Base-by-base conservation (phyloP, 2,797 vertebrate genomes). In the Gobionotothen gibberifrons region DNA sequence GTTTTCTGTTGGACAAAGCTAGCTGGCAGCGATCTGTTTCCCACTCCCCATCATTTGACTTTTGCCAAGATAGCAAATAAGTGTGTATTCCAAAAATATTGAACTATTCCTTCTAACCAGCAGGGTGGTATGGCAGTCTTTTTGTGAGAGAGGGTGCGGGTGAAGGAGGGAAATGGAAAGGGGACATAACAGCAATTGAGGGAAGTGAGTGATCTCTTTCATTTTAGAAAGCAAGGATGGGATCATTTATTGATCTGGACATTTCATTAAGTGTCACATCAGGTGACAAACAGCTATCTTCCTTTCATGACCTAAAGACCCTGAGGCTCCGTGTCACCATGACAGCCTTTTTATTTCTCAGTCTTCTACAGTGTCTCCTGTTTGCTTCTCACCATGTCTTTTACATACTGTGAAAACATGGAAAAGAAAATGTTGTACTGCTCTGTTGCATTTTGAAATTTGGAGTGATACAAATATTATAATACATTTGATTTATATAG, bases 191-290 rank as follows among this genome's bases (percentile, higher is more conserved):
- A 47, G 75, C 78, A 59, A 74, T 74, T 21, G 76, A 83, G 32
- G 46, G 66, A 83, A 74, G 85, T 94, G 93, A 94, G 89, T 87
- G 93, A 94, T 95, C 83, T 86, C 77, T 85, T 93, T 94, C 91
- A 94, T 94, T 93, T 93, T 86, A 83, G 46, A 76, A 82, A 76
- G 87, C 88, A 87, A 76, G 77, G 85, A 92, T 88, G 84, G 89
- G 85, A 92, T 92, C 89, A 88, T 92, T 91, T 92, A 94, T 95
- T 89, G 92, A 94, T 93, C 83, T 51, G 69, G 85, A 26, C 22
- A 26, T 26, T 26, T 26, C 22, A 26, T 77, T 86, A 80, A 84
- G 85, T 86, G 87, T 90, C 88, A 84, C 87, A 70, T 84, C 68
- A 64, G 74, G 88, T 92, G 89, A 92, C 85, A 86, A 89, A 88